Evolutionary conservation across 2,113 vertebrate species (phyloP).

Genomic region (Brevimyrus niger): DNA sequence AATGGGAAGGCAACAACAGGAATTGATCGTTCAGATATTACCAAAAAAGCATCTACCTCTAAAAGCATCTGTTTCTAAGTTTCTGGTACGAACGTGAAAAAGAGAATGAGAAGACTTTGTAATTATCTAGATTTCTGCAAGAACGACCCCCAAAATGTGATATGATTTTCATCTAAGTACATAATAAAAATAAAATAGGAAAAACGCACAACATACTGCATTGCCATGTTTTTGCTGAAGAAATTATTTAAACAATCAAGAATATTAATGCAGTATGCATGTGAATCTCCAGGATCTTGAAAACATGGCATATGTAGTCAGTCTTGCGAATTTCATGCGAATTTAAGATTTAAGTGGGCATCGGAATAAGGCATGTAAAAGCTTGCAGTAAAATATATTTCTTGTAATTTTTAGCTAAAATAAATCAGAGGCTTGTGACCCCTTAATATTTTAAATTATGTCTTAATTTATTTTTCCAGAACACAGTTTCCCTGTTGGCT

Average conservation of each 20-base stretch:
- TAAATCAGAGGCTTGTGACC: neutral
- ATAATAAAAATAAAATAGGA: neutral
- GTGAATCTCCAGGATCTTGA: neutral
- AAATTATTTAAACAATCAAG: neutral
- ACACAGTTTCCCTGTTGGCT: too few relatives aligned
- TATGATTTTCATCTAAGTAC: neutral
- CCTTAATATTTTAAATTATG: neutral
- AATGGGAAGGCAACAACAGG: neutral
- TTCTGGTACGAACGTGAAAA: neutral
- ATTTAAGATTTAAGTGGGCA: neutral
- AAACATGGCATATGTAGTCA: neutral
- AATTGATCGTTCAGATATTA: neutral
- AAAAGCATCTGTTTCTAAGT: neutral
- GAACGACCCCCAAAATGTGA: neutral
- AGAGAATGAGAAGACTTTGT: neutral
- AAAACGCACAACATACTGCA: neutral
- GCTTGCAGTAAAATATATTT: neutral
- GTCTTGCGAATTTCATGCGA: too few relatives aligned
- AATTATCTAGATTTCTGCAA: neutral
- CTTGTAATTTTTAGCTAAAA: neutral
- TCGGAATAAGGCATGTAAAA: neutral
- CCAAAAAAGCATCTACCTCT: neutral
- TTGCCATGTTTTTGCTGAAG: neutral
- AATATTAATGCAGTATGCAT: neutral
- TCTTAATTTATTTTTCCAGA: neutral